Conservation (phyloP, 1,140 invertebrate genomes). For the Pogonomyrmex californicus region DNA sequence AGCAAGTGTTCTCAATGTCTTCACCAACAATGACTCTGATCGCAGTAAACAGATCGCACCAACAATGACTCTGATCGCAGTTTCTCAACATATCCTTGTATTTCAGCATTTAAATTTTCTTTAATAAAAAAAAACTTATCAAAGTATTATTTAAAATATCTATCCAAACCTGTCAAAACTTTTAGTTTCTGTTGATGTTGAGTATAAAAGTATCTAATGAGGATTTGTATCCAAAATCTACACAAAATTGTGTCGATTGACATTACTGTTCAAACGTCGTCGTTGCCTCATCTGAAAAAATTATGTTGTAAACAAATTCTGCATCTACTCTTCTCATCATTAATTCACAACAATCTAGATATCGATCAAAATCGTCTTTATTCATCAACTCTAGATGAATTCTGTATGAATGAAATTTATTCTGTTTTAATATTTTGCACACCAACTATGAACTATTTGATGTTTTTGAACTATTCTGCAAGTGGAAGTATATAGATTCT, state of each 20-base stretch:
- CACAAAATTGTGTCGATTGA: too few species aligned
- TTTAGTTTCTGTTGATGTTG: background rate
- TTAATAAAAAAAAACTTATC: too few species aligned
- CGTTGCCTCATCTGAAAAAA: too few species aligned
- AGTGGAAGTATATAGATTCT: background rate
- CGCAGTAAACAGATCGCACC: too few species aligned
- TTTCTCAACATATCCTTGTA: too few species aligned
- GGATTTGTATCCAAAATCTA: constrained; percentile 19
- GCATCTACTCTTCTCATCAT: constrained; percentile 11
- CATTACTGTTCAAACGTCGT: too few species aligned
- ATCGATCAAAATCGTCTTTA: constrained; percentile 22
- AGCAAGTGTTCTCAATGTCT: too few species aligned
- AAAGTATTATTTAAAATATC: background rate
- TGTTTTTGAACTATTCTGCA: background rate
- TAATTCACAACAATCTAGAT: constrained; percentile 1
- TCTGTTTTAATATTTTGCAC: background rate
- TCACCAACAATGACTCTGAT: too few species aligned
- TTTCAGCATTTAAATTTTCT: too few species aligned
- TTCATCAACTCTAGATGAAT: background rate
- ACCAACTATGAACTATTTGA: background rate
- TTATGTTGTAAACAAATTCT: background rate
- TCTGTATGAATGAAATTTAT: background rate
- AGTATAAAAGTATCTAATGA: background rate
- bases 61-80: too few species aligned
- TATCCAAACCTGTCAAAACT: background rate